These are phyloP conservation scores for Hybognathus amarus DNA, from an alignment of 2,797 vertebrate species.

Conservation along the genomic window DNA sequence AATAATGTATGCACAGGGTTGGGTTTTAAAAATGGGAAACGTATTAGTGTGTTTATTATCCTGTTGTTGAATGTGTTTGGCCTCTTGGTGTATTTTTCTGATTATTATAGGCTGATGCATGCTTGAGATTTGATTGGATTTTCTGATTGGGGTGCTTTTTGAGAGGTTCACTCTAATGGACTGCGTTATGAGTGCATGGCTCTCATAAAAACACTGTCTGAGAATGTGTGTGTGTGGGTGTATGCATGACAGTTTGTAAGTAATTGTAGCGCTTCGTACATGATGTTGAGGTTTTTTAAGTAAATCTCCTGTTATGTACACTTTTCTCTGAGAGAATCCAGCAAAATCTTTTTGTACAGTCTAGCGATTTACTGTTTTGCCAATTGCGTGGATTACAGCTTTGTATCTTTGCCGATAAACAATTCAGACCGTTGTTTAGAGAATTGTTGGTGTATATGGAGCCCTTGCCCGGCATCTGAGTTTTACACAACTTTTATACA, in stretches of 20 bases:
- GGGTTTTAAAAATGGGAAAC: constrained; percentile 32
- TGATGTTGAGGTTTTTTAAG: constrained; percentile 37
- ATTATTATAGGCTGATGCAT: constrained; percentile 72
- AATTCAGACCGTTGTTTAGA: constrained; percentile 32
- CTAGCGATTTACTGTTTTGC: constrained; percentile 33
- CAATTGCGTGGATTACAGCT: constrained; percentile 67
- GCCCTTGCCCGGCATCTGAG: constrained; percentile 26
- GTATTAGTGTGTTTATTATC: constrained; percentile 55
- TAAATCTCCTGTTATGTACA: constrained; percentile 37
- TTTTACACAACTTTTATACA: constrained; percentile 60
- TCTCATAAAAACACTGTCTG: constrained; percentile 32
- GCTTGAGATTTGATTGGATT: constrained; percentile 69
- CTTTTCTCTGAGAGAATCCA: constrained; percentile 34
- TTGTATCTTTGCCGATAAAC: constrained; percentile 45
- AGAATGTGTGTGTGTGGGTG: background rate
- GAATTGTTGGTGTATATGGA: constrained; percentile 34
- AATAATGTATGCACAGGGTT: constrained; percentile 47
- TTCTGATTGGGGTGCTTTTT: constrained; percentile 42
- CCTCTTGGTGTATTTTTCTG: constrained; percentile 71
- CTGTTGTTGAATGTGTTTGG: constrained; percentile 72
- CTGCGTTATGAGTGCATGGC: constrained; percentile 46
- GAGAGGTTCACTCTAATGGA: constrained; percentile 19
- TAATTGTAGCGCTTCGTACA: constrained; percentile 42
- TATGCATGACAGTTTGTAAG: constrained; percentile 23
- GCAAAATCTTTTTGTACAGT: constrained; percentile 39